phyloP scores from a whole-genome alignment of 2,113 vertebrate species.

The Odocoileus hemionus region DNA sequence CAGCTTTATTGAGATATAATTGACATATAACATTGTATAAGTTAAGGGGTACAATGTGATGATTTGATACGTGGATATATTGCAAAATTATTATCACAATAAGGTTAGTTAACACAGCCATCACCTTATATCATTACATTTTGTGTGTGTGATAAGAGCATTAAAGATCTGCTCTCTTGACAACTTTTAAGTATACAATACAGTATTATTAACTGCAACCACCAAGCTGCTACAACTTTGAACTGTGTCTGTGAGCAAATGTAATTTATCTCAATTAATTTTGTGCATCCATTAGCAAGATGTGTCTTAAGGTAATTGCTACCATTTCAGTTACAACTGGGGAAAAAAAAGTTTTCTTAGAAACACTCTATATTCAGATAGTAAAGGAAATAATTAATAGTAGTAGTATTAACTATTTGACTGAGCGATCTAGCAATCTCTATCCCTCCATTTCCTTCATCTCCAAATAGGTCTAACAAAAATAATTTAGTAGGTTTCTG shows the following conservation, averaged over 20 bases:
- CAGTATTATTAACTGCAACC: neutral
- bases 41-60: neutral
- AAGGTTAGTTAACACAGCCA: neutral
- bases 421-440: neutral
- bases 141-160: neutral
- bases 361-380: neutral
- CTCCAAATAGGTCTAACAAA: neutral
- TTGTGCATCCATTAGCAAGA: neutral
- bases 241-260: neutral
- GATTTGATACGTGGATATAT: neutral
- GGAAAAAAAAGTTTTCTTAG: neutral
- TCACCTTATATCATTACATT: neutral
- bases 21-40: neutral
- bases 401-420: neutral
- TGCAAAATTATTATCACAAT: neutral
- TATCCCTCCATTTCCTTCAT: neutral
- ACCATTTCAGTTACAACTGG: neutral
- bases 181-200: neutral
- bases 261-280: neutral
- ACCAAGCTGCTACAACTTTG: neutral
- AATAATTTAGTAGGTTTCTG: neutral
- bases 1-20: neutral
- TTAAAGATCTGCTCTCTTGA: neutral
- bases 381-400: neutral
- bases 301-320: neutral